Percentiles rank a stretch among this genome's conserved stretches.
Evolutionary conservation across 2,888 invertebrate genomes (phyloP).

Genomic region (Smittia aterrima): DNA sequence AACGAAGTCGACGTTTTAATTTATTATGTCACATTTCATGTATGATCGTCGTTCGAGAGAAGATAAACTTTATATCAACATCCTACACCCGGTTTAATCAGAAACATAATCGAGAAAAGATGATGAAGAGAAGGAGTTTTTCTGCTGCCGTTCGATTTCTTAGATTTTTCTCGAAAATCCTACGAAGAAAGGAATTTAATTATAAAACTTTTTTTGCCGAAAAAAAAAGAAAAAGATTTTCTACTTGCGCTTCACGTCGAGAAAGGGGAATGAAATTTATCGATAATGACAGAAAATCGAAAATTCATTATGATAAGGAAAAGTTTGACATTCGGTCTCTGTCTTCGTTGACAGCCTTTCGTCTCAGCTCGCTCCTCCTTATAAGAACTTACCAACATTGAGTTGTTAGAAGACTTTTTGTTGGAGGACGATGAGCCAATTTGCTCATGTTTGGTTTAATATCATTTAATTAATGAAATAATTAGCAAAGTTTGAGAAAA

Average conservation of each 20-base stretch:
- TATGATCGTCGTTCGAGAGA: no score
- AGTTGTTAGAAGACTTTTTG: background rate
- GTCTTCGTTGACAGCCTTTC: background rate
- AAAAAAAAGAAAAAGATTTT: background rate
- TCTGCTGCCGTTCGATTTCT: background rate
- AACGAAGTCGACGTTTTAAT: no score
- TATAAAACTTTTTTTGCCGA: conserved; percentile 32
- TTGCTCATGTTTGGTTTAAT: conserved; percentile 22
- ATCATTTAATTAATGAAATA: conserved; percentile 34
- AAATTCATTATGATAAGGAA: conserved; percentile 37
- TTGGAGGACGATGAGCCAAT: background rate
- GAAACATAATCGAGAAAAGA: no score
- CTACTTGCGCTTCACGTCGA: no score
- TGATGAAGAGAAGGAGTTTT: background rate
- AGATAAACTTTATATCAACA: no score
- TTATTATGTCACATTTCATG: no score
- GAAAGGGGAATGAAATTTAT: conserved; percentile 24
- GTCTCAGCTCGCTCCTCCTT: background rate
- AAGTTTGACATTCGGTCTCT: conserved; percentile 2
- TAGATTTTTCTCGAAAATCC: background rate
- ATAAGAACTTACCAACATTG: background rate
- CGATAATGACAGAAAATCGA: conserved; percentile 40
- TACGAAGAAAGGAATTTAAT: conserved; percentile 34
- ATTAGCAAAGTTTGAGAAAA: background rate
- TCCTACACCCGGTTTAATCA: no score